phyloP scores from a whole-genome alignment of 2,113 vertebrate species.

The Piliocolobus tephrosceles region DNA sequence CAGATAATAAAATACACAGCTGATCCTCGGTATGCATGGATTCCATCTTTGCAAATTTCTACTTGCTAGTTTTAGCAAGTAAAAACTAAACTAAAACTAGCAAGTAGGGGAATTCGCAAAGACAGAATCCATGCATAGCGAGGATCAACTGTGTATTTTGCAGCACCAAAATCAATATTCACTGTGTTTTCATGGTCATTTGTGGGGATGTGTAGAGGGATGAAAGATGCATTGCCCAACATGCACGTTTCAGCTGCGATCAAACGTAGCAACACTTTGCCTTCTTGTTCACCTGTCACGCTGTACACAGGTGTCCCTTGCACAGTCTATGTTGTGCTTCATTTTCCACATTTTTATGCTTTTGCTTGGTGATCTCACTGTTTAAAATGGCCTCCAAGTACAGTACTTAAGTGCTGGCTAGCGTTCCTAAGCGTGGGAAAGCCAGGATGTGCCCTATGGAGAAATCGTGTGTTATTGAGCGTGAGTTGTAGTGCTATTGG shows the following conservation, averaged over 20 bases:
- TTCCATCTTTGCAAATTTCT: background rate
- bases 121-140: background rate
- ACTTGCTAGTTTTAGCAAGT: background rate
- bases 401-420: background rate
- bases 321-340: rapidly evolving
- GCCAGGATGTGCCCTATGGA: background rate
- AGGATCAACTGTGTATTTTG: background rate
- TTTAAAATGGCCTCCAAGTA: background rate
- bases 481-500: background rate
- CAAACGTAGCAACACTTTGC: background rate
- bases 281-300: background rate
- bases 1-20: background rate
- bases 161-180: background rate
- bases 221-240: background rate
- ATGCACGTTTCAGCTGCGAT: background rate
- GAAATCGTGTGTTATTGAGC: background rate
- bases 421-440: background rate
- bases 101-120: background rate
- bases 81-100: background rate
- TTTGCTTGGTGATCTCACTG: background rate
- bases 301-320: background rate
- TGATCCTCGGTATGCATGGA: background rate
- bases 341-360: background rate
- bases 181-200: background rate
- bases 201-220: background rate